Conservation (phyloP, 2,113 vertebrate species). For the Coptodon bakossiorum region DNA sequence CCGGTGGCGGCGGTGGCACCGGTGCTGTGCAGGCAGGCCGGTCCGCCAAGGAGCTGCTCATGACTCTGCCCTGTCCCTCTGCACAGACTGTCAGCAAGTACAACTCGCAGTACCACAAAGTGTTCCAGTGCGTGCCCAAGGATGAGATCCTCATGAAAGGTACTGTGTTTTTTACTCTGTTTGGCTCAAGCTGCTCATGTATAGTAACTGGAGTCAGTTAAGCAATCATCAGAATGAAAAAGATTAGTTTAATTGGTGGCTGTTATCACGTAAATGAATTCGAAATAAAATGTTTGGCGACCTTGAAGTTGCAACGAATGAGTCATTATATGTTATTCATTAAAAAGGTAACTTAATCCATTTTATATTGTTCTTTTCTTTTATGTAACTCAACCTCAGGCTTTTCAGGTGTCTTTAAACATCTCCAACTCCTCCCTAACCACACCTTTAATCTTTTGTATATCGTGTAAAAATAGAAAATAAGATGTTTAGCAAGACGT, state of each 20-base stretch:
- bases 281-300: not conserved
- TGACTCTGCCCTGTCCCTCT: conserved; percentile 69
- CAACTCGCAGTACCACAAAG: conserved; percentile 96
- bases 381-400: not conserved
- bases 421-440: not conserved
- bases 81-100: conserved; percentile 91
- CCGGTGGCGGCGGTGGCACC: not conserved
- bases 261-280: not conserved
- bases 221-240: not conserved
- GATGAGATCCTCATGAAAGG: conserved; percentile 95
- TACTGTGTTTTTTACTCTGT: conserved; percentile 40
- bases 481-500: not conserved
- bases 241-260: not conserved
- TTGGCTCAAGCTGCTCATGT: not conserved
- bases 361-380: not conserved
- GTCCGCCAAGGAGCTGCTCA: conserved; percentile 67
- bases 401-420: not conserved
- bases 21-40: conserved; percentile 56
- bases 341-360: not conserved
- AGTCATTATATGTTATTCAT: not conserved
- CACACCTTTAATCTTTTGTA: not conserved
- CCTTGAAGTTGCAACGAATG: not conserved
- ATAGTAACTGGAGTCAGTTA: not conserved
- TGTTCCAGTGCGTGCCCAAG: conserved; percentile 88
- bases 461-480: not conserved